Base-by-base conservation (phyloP, 1,140 invertebrate genomes). In the Thalassaphorura encarpata region DNA sequence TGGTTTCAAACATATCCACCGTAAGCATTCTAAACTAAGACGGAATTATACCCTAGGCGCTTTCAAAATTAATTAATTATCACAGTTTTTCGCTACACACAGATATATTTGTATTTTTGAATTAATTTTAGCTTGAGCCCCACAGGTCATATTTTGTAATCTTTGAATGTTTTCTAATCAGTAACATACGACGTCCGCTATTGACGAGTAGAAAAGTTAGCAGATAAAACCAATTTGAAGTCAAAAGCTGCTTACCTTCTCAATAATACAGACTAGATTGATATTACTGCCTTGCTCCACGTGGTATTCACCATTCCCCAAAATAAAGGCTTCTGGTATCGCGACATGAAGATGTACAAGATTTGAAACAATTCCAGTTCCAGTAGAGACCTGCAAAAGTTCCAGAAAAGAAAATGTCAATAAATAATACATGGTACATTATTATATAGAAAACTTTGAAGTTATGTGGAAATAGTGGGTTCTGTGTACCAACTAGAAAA, bases 251-350 rank as follows among this genome's bases (percentile, higher is more conserved):
- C 23, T 18, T 58, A 71, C 70, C 59, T 70, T 67, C 57, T 71
- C 68, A 54, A 71, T 68, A 42, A 71, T 64, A 55, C 70, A 71
- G 40, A 70, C 69, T 24, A 71, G 60, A 31, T 68, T 69, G 52
- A 71, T 69, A 19, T 64, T 67, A 16, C 68, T 67, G 16, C 69
- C 68, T 26, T 67, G 60, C 50, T 71, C 69, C 5, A 69, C 68
- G 54, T 70, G 68, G 56, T 70, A 69, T 46, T 70, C 69, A 29
- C 66, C 67, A 60, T 67, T 69, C 16, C 69, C 69, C 24, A 70
- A 57, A 51, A 71, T 71, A 43, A 67, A 68, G 24, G 69, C 70
- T 45, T 68, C 66, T 11, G 70, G 70, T 13, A 67, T 66, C 2
- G 67, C 66, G 29, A 71, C 66, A 46, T 68, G 59, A 26, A 71